Base-by-base conservation (phyloP, 2,797 vertebrate species). In the Macropus fuliginosus region DNA sequence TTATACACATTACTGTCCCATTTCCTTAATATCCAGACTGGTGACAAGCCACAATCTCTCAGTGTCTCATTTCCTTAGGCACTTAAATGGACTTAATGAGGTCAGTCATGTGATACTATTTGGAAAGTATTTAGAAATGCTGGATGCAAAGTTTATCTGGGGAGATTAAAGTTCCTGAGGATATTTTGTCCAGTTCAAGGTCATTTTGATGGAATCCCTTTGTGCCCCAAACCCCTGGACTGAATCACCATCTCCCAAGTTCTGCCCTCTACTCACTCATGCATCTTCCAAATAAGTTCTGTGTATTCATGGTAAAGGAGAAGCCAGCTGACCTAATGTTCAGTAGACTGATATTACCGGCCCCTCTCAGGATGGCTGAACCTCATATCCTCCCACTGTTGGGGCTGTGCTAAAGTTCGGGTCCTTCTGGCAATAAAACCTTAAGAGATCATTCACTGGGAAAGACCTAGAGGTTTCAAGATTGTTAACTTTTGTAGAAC, bases 401-500 rank as follows among this genome's bases (percentile, higher is more conserved):
- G 66, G 5, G 11, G 28, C 90, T 92, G 92, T 95, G 81, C 34
- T 91, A 34, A 24, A 89, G 31, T 54, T 52, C 31, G 93, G 56
- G 14, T 56, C 34, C 34, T 90, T 89, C 90, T 95, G 13, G 27
- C 40, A 92, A 93, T 46, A 91, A 95, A 91, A 95, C 57, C 21
- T 55, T 28, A 95, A 95, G 92, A 62, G 8, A 94, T 92, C 91
- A 93, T 52, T 56, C 91, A 55, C 91, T 56, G 55, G 92, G 46
- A 46, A 94, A 91, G 92, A 34, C 28, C n/a, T 55, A 11, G 0
- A 10, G 31, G 2, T 95, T 95, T 40, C 1, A 46, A 95, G n/a
- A 59, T 3, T 54, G 16, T 92, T 95, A 92, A 27, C 55, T 97
- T 55, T 66, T 46, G 93, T 40, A 96, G 91, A 55, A 66, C 66